A percentile compares a stretch with the other conserved stretches of the same genome.
These are phyloP conservation scores for Microctonus hyperodae DNA, from an alignment of 2,888 invertebrate genomes.

Conservation along the genomic window DNA sequence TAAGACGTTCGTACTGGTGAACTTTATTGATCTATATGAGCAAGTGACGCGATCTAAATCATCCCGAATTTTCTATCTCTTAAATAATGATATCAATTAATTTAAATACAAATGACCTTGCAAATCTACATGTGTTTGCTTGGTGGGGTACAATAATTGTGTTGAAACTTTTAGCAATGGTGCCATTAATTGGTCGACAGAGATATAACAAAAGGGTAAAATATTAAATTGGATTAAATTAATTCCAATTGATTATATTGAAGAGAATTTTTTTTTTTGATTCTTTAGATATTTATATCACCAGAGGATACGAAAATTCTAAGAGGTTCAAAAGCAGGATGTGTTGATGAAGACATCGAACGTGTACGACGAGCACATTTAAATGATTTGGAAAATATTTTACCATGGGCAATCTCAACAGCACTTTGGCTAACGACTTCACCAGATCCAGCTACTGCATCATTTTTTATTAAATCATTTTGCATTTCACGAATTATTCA, in stretches of 20 bases:
- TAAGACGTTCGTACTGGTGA: not conserved
- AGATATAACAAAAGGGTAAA: conserved; percentile 42
- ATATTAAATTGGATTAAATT: not conserved
- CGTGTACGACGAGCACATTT: conserved; percentile 65
- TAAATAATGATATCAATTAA: not conserved
- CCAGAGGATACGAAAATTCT: conserved; percentile 36
- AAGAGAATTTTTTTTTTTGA: not conserved
- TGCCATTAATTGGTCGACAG: conserved; percentile 38
- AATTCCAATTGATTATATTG: not conserved
- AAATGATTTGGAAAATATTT: conserved; percentile 67
- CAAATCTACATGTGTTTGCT: conserved; percentile 38
- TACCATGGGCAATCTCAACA: conserved; percentile 63
- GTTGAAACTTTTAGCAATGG: conserved; percentile 40
- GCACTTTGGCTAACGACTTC: conserved; percentile 63
- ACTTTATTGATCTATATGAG: too few species aligned
- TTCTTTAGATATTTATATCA: conserved; percentile 37
- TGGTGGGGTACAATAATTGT: conserved; percentile 42
- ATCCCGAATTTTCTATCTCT: too few species aligned
- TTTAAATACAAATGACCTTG: conserved; percentile 23
- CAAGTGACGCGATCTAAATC: too few species aligned
- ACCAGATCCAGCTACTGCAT: conserved; percentile 59
- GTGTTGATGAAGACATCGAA: conserved; percentile 61
- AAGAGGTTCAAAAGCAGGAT: conserved; percentile 30
- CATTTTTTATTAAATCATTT: conserved; percentile 63
- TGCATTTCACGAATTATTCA: conserved; percentile 63